These are phyloP conservation scores for Carassius auratus DNA, from an alignment of 2,113 vertebrate species.

Conservation along the genomic window DNA sequence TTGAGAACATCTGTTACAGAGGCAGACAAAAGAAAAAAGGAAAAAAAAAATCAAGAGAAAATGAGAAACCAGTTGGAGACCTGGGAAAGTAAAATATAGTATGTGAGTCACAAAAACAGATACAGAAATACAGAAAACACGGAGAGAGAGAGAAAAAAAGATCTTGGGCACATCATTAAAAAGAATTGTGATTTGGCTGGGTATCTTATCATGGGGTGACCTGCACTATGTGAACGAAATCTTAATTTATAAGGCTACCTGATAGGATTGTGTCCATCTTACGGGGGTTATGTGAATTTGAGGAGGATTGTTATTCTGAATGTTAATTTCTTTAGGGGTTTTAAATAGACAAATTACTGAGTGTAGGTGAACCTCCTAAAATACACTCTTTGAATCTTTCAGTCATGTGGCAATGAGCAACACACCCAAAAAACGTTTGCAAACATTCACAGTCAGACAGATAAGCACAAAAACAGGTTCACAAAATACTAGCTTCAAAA, in stretches of 20 bases:
- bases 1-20: conserved; percentile 43
- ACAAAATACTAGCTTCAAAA: background rate
- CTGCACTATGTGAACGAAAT: too few species aligned
- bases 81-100: conserved; percentile 21
- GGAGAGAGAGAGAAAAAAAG: background rate
- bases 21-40: background rate
- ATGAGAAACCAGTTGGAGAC: conserved; percentile 4
- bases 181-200: background rate
- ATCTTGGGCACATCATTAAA: background rate
- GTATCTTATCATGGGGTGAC: too few species aligned
- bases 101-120: conserved; percentile 4
- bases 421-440: background rate
- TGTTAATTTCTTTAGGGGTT: background rate
- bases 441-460: background rate
- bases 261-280: too few species aligned
- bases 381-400: background rate
- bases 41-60: background rate
- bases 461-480: background rate
- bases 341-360: background rate
- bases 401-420: background rate
- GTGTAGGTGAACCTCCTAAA: background rate
- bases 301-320: background rate
- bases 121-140: background rate
- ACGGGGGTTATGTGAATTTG: background rate
- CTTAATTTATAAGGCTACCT: too few species aligned